These are phyloP conservation scores for Takifugu rubripes DNA, from an alignment of 2,797 vertebrate genomes.

Conservation along the genomic window DNA sequence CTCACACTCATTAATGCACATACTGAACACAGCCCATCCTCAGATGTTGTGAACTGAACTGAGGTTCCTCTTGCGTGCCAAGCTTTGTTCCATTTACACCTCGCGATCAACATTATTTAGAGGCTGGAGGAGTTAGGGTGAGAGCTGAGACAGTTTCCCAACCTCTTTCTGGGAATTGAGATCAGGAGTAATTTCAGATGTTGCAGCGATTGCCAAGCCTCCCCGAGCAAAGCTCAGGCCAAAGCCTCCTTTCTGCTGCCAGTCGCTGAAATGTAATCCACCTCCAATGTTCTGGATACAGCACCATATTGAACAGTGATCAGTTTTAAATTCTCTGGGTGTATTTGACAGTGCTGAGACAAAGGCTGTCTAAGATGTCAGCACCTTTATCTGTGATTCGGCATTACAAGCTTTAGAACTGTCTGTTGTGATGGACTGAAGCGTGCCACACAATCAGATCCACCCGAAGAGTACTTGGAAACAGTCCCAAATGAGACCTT, in stretches of 20 bases:
- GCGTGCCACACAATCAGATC: no score
- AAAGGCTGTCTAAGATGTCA: slow-evolving; percentile 4
- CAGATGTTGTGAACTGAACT: slow-evolving; percentile 8
- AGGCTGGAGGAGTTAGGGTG: slow-evolving; percentile 14
- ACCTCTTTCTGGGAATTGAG: slow-evolving; percentile 52
- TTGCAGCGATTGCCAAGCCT: slow-evolving; percentile 45
- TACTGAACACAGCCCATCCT: neutral
- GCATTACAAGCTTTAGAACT: slow-evolving; percentile 5
- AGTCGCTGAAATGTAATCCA: slow-evolving; percentile 30
- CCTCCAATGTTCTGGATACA: slow-evolving; percentile 6
- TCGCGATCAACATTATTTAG: slow-evolving; percentile 44
- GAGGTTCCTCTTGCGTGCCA: slow-evolving; percentile 16
- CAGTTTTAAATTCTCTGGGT: slow-evolving; percentile 24
- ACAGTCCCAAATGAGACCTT: no score
- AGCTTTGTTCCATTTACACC: slow-evolving; percentile 44
- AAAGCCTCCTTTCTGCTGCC: slow-evolving; percentile 21
- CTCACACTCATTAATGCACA: neutral
- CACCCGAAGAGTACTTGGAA: no score
- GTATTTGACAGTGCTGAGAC: slow-evolving; percentile 23
- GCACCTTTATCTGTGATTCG: neutral
- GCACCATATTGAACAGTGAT: slow-evolving; percentile 6
- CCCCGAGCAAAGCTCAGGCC: slow-evolving; percentile 17
- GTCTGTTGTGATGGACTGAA: no score
- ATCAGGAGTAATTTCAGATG: slow-evolving; percentile 57
- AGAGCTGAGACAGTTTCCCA: slow-evolving; percentile 42